Evolutionary conservation across 2,113 vertebrate species (phyloP).

Genomic region (Mirza zaza): DNA sequence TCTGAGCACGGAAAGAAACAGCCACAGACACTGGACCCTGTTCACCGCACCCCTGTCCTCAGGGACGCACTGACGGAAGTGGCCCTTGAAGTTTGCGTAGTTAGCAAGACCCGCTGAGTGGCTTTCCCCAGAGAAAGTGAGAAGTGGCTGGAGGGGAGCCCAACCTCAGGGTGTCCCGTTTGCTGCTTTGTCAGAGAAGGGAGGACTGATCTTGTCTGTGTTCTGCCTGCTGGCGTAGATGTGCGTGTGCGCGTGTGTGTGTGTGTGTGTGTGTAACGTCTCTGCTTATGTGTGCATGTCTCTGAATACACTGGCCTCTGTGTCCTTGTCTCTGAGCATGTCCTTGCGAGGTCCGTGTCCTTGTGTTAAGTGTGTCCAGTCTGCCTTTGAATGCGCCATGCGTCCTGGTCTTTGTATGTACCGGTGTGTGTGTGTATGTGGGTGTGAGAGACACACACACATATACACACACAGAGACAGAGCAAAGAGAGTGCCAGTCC

Average conservation of each 20-base stretch:
- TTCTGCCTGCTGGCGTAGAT: not conserved
- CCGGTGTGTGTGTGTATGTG: not conserved
- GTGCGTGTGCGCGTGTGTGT: not conserved
- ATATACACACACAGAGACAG: not conserved
- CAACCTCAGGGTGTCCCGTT: not conserved
- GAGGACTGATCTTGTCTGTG: not conserved
- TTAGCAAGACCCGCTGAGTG: not conserved
- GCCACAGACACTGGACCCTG: not conserved
- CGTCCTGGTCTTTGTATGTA: not conserved
- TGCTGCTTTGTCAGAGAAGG: constrained; percentile 26
- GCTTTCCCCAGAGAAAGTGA: not conserved
- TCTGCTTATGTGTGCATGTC: not conserved
- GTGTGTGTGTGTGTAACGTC: not conserved
- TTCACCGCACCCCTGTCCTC: not conserved
- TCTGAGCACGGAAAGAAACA: not conserved
- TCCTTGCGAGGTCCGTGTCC: not conserved
- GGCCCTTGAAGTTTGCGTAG: not conserved
- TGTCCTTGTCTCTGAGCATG: constrained; percentile 31
- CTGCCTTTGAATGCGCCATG: not conserved
- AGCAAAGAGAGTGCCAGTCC: not conserved
- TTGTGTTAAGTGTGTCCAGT: not conserved
- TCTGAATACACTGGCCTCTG: not conserved
- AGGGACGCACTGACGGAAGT: not conserved
- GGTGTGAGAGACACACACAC: not conserved
- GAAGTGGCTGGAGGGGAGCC: not conserved